phyloP scores from a whole-genome alignment of 2,113 vertebrate species.

The Macaca nemestrina region DNA sequence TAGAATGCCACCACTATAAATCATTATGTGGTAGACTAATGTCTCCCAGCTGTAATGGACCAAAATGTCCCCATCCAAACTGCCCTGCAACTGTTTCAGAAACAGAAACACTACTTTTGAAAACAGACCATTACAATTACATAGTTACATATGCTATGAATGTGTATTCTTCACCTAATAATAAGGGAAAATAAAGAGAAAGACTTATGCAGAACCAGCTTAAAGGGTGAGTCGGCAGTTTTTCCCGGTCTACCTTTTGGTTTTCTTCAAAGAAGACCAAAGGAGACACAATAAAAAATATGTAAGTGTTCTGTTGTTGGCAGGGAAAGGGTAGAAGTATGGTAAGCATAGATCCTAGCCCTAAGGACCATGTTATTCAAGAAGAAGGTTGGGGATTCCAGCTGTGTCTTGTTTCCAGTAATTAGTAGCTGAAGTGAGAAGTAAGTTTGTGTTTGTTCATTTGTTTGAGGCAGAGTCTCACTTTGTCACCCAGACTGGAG shows the following conservation, averaged over 20 bases:
- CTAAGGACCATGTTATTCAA: neutral
- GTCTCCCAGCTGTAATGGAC: neutral
- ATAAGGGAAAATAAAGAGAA: neutral
- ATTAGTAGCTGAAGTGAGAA: neutral
- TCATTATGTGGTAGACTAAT: neutral
- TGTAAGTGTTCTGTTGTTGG: neutral
- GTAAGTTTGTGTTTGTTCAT: neutral
- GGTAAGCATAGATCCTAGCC: neutral
- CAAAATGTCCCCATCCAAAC: neutral
- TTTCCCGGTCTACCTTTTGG: neutral
- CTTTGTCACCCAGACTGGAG: no score
- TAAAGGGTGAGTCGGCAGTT: neutral
- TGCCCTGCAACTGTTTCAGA: neutral
- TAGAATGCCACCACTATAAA: neutral
- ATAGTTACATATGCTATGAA: neutral
- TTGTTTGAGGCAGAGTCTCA: neutral
- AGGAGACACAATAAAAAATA: neutral
- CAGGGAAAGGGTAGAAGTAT: neutral
- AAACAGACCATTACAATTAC: neutral
- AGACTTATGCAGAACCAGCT: neutral
- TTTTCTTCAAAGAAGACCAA: neutral
- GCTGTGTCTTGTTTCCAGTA: neutral
- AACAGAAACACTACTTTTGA: neutral
- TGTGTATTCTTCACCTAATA: slow-evolving; percentile 15
- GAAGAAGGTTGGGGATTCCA: neutral